Conservation (phyloP, 2,888 invertebrate genomes). For the Elegia similella region DNA sequence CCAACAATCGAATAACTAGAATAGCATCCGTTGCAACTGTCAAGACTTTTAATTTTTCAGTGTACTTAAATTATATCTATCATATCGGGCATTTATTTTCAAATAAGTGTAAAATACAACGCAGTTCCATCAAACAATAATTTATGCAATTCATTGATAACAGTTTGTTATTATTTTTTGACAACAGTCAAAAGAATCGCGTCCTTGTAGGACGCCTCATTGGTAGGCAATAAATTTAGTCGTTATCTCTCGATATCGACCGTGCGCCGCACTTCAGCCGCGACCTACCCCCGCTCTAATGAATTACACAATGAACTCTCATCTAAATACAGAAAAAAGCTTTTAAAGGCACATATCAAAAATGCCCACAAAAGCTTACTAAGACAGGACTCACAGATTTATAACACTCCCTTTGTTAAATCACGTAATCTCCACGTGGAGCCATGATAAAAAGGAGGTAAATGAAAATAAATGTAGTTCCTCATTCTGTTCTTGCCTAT, state of each 20-base stretch:
- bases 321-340: constrained; percentile 83
- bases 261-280: constrained; percentile 62
- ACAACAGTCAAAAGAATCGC: constrained; percentile 66
- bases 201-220: constrained; percentile 69
- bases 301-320: constrained; percentile 82
- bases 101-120: too few relatives aligned
- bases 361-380: constrained; percentile 81
- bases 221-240: constrained; percentile 70
- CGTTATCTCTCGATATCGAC: constrained; percentile 78
- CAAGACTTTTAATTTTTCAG: background rate
- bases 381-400: constrained; percentile 79
- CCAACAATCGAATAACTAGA: background rate
- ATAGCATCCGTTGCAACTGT: background rate
- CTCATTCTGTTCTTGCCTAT: constrained; percentile 78
- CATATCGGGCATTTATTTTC: background rate
- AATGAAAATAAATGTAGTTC: constrained; percentile 82
- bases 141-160: background rate
- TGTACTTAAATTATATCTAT: background rate
- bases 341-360: constrained; percentile 82
- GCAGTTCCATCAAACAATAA: too few relatives aligned
- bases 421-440: constrained; percentile 81
- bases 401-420: constrained; percentile 79
- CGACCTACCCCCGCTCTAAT: constrained; percentile 76
- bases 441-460: constrained; percentile 78
- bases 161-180: constrained; percentile 57